Base-by-base conservation (phyloP, 2,888 invertebrate species). In the Caenorhabditis afra region DNA sequence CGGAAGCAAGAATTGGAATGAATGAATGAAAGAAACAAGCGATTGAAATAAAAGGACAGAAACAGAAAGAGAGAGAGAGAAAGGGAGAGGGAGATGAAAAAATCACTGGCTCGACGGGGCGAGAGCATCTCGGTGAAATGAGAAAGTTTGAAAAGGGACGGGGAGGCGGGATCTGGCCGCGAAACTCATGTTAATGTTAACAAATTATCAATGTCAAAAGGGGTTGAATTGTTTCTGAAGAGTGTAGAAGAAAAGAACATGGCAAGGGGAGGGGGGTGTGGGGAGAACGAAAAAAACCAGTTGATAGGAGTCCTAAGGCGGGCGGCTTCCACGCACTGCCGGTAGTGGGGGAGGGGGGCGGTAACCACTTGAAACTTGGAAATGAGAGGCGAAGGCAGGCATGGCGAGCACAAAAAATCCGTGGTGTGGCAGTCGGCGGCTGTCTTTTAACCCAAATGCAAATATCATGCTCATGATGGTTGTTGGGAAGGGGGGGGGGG, bases 321-420 rank as follows among this genome's bases (percentile, higher is more conserved):
- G 29, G 29, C 29, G 29, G 29, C 29, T 29, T 29, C 29, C 29
- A 29, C 29, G 29, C 29, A 29, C 29, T n/a, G 29, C 29, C 29
- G 29, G 29, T 29, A n/a, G n/a, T n/a, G n/a, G n/a, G n/a, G n/a
- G n/a, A n/a, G n/a, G 45, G 35, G 64, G 73, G 73, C 73, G 73
- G 64, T 66, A 75, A 66, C 74, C 66, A 75, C 74, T 67, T 75
- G 59, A 67, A 66, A 75, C 61, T 67, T 66, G 47, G 66, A 75
- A 61, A 67, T 75, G 57, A 65, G 64, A 50, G 14, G 29, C 29
- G 7, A 29, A 5, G 29, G 29, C 29, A 41, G 37, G 35, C 12
- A 35, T 18, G 41, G 49, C 22, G 44, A 22, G 61, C 14, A 41
- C 41, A 35, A 58, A 57, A 50, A 49, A 50, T 16, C 35, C 10